phyloP scores from a whole-genome alignment of 2,113 vertebrate genomes.

The Tragulus kanchil region DNA sequence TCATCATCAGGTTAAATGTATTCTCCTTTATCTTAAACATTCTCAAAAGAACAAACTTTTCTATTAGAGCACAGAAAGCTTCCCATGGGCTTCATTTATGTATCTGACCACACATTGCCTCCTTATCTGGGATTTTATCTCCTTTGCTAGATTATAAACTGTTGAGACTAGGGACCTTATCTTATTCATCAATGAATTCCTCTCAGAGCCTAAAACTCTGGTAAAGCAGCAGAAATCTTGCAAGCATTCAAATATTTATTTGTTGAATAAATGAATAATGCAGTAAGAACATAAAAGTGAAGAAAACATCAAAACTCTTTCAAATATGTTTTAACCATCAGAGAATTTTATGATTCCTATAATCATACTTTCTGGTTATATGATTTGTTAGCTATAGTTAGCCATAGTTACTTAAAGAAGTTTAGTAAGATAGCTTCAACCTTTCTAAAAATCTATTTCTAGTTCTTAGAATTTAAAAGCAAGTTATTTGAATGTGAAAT shows the following conservation, averaged over 20 bases:
- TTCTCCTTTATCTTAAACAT: neutral
- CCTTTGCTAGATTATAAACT: neutral
- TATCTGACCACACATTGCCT: neutral
- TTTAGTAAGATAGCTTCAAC: neutral
- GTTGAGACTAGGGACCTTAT: neutral
- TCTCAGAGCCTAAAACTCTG: neutral
- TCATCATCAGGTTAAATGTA: neutral
- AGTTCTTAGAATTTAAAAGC: neutral
- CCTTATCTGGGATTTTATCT: neutral
- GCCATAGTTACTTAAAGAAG: neutral
- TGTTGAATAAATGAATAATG: slow-evolving; percentile 66
- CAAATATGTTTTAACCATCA: slow-evolving; percentile 42
- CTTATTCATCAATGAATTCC: slow-evolving; percentile 35
- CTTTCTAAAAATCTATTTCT: neutral
- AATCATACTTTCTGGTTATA: neutral
- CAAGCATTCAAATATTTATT: slow-evolving; percentile 70
- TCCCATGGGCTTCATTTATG: neutral
- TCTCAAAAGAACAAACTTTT: neutral
- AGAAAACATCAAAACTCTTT: neutral
- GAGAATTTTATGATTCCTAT: neutral
- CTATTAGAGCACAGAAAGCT: neutral
- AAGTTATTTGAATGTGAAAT: neutral
- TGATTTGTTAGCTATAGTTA: neutral
- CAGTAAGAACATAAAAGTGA: slow-evolving; percentile 45
- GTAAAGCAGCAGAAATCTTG: slow-evolving; percentile 57